These are phyloP conservation scores for Parazoanthus swiftii DNA, from an alignment of 92 coral and sea anemone genomes.

Conservation along the genomic window DNA sequence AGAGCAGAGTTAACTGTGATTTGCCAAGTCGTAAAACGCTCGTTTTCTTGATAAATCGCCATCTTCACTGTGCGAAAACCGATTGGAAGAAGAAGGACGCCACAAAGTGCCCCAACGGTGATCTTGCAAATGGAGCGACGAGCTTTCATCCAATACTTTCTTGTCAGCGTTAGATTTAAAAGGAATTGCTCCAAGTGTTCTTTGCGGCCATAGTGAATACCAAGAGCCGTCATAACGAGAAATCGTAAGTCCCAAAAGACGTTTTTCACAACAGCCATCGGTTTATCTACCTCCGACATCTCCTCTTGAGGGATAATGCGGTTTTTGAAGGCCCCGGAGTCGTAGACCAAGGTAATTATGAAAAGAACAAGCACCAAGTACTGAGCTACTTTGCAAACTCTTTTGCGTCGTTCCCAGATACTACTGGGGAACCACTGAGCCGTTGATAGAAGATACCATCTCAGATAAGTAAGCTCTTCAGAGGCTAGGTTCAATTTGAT, in stretches of 20 bases:
- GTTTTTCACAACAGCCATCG: conserved; percentile 62
- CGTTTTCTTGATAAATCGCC: conserved; percentile 33
- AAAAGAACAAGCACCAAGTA: conserved; percentile 18
- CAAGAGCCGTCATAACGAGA: conserved; percentile 52
- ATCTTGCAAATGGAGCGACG: not conserved
- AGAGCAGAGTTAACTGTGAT: conserved; percentile 26
- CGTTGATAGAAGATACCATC: conserved; percentile 42
- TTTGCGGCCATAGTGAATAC: conserved; percentile 52
- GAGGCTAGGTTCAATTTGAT: conserved; percentile 53
- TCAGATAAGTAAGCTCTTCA: conserved; percentile 36
- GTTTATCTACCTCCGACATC: conserved; percentile 19
- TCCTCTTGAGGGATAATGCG: conserved; percentile 60
- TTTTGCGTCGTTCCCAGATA: conserved; percentile 22
- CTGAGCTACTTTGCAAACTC: conserved; percentile 27
- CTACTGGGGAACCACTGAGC: conserved; percentile 57
- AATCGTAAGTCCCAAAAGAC: conserved; percentile 59
- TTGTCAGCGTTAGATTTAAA: conserved; percentile 45
- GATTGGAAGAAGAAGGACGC: conserved; percentile 51
- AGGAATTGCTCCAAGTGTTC: conserved; percentile 60
- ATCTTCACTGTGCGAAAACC: conserved; percentile 38
- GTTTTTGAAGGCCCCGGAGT: conserved; percentile 59
- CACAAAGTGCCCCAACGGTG: conserved; percentile 7
- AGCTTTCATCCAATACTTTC: conserved; percentile 47
- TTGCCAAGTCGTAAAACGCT: conserved; percentile 19
- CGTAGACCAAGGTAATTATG: conserved; percentile 17